Conservation (phyloP, 2,113 vertebrate species). For the Xenopus tropicalis region UCB_Xtro_10.0 CM004446.2:50241001-50241500, state of each 20-base stretch:
- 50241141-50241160: conserved; percentile 46
- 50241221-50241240: conserved; percentile 36
- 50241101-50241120: conserved; percentile 42
- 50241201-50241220: conserved; percentile 41
- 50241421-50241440: too few species aligned
- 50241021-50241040: conserved; percentile 34
- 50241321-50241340: too few species aligned
- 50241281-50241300: neutral
- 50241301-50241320: too few species aligned
- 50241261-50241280: conserved; percentile 19
- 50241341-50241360: too few species aligned
- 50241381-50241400: too few species aligned
- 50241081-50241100: conserved; percentile 38
- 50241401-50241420: too few species aligned
- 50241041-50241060: conserved; percentile 39
- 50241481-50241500: too few species aligned
- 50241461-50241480: too few species aligned
- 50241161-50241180: conserved; percentile 43
- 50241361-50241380: too few species aligned
- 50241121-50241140: conserved; percentile 46
- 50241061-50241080: conserved; percentile 41
- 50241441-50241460: too few species aligned
- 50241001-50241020: conserved; percentile 19
- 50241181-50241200: conserved; percentile 41
- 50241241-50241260: conserved; percentile 33